Conservation (phyloP, 2,888 invertebrate genomes). For the Eilema griseolum region DNA sequence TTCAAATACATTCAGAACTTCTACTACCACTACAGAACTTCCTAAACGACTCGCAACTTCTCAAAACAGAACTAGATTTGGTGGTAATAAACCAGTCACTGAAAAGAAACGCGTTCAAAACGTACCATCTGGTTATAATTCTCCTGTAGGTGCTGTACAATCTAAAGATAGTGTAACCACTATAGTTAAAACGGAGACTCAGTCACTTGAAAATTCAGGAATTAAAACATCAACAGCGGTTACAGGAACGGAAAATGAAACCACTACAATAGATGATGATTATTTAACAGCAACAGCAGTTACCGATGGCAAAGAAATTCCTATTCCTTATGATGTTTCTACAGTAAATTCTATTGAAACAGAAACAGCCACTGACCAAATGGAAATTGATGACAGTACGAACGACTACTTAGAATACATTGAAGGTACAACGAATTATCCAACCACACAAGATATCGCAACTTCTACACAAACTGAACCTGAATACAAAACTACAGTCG, state of each 20-base stretch:
- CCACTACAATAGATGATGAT: conserved; percentile 72
- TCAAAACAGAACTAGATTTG: conserved; percentile 74
- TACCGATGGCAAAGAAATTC: conserved; percentile 52
- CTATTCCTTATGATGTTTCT: conserved; percentile 58
- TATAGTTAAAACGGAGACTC: conserved; percentile 42
- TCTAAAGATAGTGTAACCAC: conserved; percentile 29
- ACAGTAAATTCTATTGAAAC: conserved; percentile 63
- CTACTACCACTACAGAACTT: conserved; percentile 77
- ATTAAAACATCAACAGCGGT: conserved; percentile 57
- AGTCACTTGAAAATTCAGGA: conserved; percentile 58
- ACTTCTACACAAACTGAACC: conserved; percentile 58
- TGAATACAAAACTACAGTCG: conserved; percentile 40
- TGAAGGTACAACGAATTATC: conserved; percentile 66
- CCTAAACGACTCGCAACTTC: conserved; percentile 62
- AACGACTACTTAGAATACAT: conserved; percentile 77
- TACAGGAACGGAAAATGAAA: conserved; percentile 57
- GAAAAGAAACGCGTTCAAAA: conserved; percentile 79
- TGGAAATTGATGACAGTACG: conserved; percentile 73
- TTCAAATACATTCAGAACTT: conserved; percentile 79
- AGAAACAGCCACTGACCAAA: conserved; percentile 67
- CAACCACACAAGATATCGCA: conserved; percentile 64
- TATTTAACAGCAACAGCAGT: conserved; percentile 66
- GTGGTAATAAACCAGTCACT: conserved; percentile 64
- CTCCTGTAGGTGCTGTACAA: conserved; percentile 47
- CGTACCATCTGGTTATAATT: conserved; percentile 75